A percentile compares a stretch with the other conserved stretches of the same genome.
phyloP scores from a whole-genome alignment of 2,888 invertebrate species.

The Cynaeus angustus region DNA sequence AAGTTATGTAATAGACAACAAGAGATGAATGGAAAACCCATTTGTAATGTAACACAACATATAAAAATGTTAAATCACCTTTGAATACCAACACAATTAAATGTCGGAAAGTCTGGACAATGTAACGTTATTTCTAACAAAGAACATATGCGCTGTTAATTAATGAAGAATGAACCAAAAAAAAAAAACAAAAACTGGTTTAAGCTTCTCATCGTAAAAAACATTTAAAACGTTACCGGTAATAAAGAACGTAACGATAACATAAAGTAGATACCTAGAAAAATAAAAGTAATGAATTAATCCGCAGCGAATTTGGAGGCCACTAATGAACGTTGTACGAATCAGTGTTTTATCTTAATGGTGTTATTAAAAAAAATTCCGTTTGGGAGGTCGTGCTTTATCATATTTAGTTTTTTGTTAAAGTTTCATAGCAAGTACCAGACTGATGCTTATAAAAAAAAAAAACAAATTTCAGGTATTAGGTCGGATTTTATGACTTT shows the following conservation, averaged over 20 bases:
- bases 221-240: background rate
- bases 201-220: too few relatives aligned
- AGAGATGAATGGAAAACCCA: slow-evolving; percentile 2
- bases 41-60: background rate
- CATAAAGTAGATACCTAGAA: background rate
- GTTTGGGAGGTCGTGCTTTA: slow-evolving; percentile 26
- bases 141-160: too few relatives aligned
- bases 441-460: too few relatives aligned
- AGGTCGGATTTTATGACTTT: too few relatives aligned
- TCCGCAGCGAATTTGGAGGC: slow-evolving; percentile 9
- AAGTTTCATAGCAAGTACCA: too few relatives aligned
- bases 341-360: slow-evolving; percentile 16
- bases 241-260: background rate
- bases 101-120: background rate
- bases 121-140: too few relatives aligned
- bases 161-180: too few relatives aligned
- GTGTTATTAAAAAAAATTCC: slow-evolving; percentile 19
- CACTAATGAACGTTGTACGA: slow-evolving; percentile 4
- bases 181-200: too few relatives aligned
- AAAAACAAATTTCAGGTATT: too few relatives aligned
- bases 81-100: background rate
- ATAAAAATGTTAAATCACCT: background rate
- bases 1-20: background rate
- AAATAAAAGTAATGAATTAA: background rate
- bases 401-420: background rate